Evolutionary conservation across 2,113 vertebrate genomes (phyloP).

Genomic region (Actenoides lindsayi): DNA sequence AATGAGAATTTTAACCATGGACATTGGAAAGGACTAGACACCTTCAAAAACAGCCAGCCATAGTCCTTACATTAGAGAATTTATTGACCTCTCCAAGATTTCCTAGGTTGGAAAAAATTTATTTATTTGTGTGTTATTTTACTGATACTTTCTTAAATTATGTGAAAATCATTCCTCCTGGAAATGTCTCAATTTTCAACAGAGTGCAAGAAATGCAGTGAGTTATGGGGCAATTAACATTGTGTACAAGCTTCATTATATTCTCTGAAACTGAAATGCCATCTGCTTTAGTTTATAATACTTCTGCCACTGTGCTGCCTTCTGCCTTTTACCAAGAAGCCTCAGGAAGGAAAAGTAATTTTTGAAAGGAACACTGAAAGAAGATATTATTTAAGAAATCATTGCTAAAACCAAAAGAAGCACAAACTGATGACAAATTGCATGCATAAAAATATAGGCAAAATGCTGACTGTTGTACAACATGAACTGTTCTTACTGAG

Average conservation of each 20-base stretch:
- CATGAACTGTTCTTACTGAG: neutral
- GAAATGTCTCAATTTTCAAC: neutral
- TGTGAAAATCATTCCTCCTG: neutral
- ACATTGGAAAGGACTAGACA: neutral
- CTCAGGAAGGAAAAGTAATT: neutral
- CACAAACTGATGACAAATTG: conserved; percentile 15
- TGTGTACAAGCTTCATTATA: neutral
- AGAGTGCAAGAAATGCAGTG: neutral
- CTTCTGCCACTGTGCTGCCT: neutral
- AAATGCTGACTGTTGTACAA: conserved; percentile 23
- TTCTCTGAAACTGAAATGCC: neutral
- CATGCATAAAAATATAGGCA: conserved; percentile 19
- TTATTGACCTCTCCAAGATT: neutral
- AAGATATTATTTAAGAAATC: conserved; percentile 8
- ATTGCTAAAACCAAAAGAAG: conserved; percentile 3
- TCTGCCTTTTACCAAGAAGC: neutral
- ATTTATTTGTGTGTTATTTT: neutral
- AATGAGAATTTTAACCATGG: neutral
- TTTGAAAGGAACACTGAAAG: neutral
- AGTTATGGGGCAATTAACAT: neutral
- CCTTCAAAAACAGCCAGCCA: neutral
- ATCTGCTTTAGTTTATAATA: conserved; percentile 12
- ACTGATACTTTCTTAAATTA: neutral
- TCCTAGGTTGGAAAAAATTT: neutral
- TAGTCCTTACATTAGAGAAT: neutral